Conservation (phyloP, 2,113 vertebrate species). For the Panthera tigris region DNA sequence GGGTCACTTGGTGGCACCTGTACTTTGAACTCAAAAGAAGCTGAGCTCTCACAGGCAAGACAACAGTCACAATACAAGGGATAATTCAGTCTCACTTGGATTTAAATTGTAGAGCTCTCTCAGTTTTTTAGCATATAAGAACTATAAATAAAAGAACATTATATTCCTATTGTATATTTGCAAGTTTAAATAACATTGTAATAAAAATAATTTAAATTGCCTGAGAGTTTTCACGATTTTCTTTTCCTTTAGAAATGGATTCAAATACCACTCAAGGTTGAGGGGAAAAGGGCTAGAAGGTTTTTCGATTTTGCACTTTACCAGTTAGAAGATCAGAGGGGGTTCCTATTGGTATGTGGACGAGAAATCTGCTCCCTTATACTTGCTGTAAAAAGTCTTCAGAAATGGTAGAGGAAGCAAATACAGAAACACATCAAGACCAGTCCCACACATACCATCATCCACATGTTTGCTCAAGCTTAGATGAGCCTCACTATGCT, state of each 20-base stretch:
- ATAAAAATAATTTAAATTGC: conserved; percentile 41
- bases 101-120: conserved; percentile 44
- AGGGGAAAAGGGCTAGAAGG: not conserved
- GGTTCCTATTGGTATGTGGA: not conserved
- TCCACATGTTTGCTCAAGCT: not conserved
- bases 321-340: not conserved
- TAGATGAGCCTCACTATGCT: not conserved
- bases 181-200: conserved; percentile 51
- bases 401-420: conserved; percentile 22
- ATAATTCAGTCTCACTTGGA: not conserved
- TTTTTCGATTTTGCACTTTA: conserved; percentile 19
- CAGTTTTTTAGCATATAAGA: conserved; percentile 2
- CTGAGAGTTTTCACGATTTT: not conserved
- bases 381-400: conserved; percentile 14
- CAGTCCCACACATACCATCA: not conserved
- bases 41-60: not conserved
- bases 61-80: not conserved
- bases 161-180: conserved; percentile 36
- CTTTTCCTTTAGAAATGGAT: conserved; percentile 19
- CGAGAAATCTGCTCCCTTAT: not conserved
- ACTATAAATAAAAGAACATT: conserved; percentile 44
- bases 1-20: not conserved
- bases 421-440: not conserved
- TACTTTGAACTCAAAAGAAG: not conserved
- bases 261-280: conserved; percentile 8